A percentile compares a stretch with the other conserved stretches of the same genome.
Evolutionary conservation across 2,797 vertebrate genomes (phyloP).

Genomic region (Pseudocheirus occidentalis): DNA sequence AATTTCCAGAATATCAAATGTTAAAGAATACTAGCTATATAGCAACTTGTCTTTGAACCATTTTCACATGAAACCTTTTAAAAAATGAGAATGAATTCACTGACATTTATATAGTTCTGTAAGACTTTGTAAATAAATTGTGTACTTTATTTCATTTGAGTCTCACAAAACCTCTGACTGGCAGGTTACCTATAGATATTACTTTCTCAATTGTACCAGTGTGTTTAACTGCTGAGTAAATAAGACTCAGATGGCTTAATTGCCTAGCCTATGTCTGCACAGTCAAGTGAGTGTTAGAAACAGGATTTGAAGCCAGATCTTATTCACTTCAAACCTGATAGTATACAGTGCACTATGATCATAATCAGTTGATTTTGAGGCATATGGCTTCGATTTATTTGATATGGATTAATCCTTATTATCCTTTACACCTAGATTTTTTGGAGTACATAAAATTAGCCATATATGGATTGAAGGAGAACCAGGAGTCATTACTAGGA

Average conservation of each 20-base stretch:
- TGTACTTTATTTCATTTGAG: no score
- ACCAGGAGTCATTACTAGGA: not conserved
- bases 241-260: not conserved
- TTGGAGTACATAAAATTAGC: not conserved
- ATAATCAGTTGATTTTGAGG: not conserved
- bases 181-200: not conserved
- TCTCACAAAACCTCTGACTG: not conserved
- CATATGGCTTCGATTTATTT: not conserved
- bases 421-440: not conserved
- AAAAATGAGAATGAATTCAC: no score
- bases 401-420: not conserved
- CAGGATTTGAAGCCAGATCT: not conserved
- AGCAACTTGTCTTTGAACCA: no score
- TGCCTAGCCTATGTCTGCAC: not conserved
- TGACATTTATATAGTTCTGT: no score
- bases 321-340: not conserved
- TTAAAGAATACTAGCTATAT: no score
- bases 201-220: not conserved
- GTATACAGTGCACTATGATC: not conserved
- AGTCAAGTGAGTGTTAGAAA: not conserved
- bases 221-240: not conserved
- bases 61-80: no score
- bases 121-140: no score
- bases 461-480: not conserved
- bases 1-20: no score